A percentile compares a stretch with the other conserved stretches of the same genome.
phyloP scores from a whole-genome alignment of 2,888 invertebrate species.

The Aphidius colemani region DNA sequence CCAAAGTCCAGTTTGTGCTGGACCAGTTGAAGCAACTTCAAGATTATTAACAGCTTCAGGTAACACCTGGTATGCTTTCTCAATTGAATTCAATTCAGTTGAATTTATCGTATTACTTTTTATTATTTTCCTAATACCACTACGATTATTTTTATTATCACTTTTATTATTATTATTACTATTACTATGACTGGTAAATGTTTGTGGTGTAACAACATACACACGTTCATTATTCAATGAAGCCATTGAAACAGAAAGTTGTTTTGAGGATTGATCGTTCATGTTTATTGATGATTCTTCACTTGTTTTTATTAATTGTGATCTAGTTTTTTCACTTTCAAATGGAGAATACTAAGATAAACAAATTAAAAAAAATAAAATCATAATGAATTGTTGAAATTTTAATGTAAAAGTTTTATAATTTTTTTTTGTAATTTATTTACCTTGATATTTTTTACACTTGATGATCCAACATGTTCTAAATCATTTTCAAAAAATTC shows the following conservation, averaged over 20 bases:
- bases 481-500: slow-evolving; percentile 49
- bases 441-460: slow-evolving; percentile 37
- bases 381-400: not conserved
- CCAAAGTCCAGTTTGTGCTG: slow-evolving; percentile 52
- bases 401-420: too few relatives aligned
- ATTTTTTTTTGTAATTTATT: too few relatives aligned
- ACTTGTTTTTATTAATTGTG: slow-evolving; percentile 26
- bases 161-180: not conserved
- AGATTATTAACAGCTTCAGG: slow-evolving; percentile 57
- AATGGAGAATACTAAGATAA: not conserved
- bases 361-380: not conserved
- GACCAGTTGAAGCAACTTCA: slow-evolving; percentile 52
- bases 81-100: slow-evolving; percentile 44
- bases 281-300: slow-evolving; percentile 47
- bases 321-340: not conserved
- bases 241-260: slow-evolving; percentile 73
- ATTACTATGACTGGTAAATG: slow-evolving; percentile 42
- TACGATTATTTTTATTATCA: slow-evolving; percentile 41
- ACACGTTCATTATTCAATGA: slow-evolving; percentile 80
- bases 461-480: slow-evolving; percentile 44
- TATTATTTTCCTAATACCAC: slow-evolving; percentile 45
- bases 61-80: slow-evolving; percentile 55
- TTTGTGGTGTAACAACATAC: slow-evolving; percentile 81
- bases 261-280: slow-evolving; percentile 67
- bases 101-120: slow-evolving; percentile 23